Evolutionary conservation across 2,797 vertebrate genomes (phyloP).

Genomic region (Mus caroli): DNA sequence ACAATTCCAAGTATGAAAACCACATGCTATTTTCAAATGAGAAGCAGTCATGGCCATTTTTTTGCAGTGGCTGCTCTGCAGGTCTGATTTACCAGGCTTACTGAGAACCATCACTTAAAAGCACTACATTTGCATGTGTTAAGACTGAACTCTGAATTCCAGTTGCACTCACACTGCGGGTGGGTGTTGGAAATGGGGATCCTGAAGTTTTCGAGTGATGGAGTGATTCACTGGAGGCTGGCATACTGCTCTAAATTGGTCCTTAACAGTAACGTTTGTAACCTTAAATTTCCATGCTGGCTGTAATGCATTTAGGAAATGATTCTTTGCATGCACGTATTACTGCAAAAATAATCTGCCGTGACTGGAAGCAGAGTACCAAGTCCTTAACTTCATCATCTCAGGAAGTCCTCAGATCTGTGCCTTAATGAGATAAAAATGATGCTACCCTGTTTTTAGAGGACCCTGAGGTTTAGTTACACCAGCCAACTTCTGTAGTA

Average conservation of each 20-base stretch:
- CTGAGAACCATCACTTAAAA: slow-evolving; percentile 71
- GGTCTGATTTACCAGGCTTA: slow-evolving; percentile 76
- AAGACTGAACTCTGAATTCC: slow-evolving; percentile 59
- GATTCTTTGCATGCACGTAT: slow-evolving; percentile 47
- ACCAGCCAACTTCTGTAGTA: background rate
- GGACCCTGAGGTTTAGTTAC: background rate
- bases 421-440: slow-evolving; percentile 46
- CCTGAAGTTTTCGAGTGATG: slow-evolving; percentile 26
- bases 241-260: slow-evolving; percentile 39
- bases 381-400: slow-evolving; percentile 15
- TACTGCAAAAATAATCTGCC: background rate
- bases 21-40: slow-evolving; percentile 39
- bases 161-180: slow-evolving; percentile 27
- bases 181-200: slow-evolving; percentile 63
- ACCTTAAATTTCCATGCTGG: slow-evolving; percentile 9
- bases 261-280: slow-evolving; percentile 52
- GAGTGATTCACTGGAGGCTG: background rate
- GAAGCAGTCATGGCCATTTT: slow-evolving; percentile 58
- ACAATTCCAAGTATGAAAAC: slow-evolving; percentile 61
- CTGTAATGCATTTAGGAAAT: background rate
- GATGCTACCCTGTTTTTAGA: background rate
- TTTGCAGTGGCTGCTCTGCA: background rate
- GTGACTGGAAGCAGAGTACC: background rate
- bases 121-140: slow-evolving; percentile 1
- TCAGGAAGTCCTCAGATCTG: slow-evolving; percentile 21